Conservation (phyloP, 2,888 invertebrate genomes). For the Minunthozetes semirufus region DNA sequence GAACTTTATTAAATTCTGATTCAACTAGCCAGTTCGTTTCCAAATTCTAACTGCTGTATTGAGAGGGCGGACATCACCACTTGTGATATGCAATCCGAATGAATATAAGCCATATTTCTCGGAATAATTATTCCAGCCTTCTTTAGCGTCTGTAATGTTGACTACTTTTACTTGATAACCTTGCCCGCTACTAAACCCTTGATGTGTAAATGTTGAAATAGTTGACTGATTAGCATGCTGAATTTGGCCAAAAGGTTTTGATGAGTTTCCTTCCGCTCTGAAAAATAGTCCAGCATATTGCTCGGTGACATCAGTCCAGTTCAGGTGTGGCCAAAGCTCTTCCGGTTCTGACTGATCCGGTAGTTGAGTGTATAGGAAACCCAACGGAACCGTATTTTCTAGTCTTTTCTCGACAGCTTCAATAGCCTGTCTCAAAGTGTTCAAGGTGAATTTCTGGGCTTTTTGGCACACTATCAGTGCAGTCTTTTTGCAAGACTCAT, state of each 20-base stretch:
- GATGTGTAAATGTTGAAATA: not conserved
- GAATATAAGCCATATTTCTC: not conserved
- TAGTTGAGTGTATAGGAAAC: not conserved
- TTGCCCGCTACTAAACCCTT: not conserved
- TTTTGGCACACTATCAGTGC: not conserved
- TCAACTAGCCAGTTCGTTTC: not conserved
- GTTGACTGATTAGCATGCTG: slow-evolving; percentile 3
- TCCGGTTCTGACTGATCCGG: not conserved
- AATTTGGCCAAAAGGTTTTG: not conserved
- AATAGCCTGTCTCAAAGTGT: not conserved
- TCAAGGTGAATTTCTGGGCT: not conserved
- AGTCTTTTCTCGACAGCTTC: not conserved
- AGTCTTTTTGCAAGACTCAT: not conserved
- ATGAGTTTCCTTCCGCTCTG: not conserved
- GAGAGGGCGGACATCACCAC: not conserved
- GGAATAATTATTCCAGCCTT: not conserved
- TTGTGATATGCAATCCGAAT: not conserved
- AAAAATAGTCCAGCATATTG: slow-evolving; percentile 1
- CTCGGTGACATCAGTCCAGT: slow-evolving; percentile 4
- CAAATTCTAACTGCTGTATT: not conserved
- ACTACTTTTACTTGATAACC: not conserved
- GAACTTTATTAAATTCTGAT: too few relatives aligned
- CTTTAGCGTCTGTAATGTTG: not conserved
- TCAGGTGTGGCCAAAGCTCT: not conserved
- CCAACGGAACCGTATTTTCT: not conserved